Base-by-base conservation (phyloP, 1,140 invertebrate genomes). In the Drosophila serrata region DNA sequence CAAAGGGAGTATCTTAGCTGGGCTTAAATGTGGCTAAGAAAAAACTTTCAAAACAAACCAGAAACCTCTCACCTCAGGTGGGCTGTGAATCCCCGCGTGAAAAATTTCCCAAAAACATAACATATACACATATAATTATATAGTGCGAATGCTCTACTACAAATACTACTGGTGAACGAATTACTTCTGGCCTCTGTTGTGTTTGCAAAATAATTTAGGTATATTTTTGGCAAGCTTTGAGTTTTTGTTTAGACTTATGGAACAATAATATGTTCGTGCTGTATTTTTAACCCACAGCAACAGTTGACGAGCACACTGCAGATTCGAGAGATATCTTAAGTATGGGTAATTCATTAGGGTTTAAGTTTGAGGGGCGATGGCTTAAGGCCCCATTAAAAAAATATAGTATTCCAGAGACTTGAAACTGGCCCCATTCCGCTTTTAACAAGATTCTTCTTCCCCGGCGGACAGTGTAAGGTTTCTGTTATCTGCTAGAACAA, bases 221-320 rank as follows among this genome's bases (percentile, higher is more conserved):
- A 55, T 67, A 64, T 59, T 77, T 69, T 77, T 77, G 74, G 62
- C 74, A 77, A 76, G 29, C 73, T 65, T 58, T 76, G 59, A 15
- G 43, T 39, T 53, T 37, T 29, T 43, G 37, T 39, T 53, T 51
- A 17, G 33, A 45, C 33, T 63, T 60, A 24, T 24, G 68, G 35
- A 68, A 42, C 15, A 27, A 68, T 51, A 27, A 68, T 51, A 51
- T 51, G 48, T 65, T 67, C 31, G 22, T 68, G 33, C 4, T 48
- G 13, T 59, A 59, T 76, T 55, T 68, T 53, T 53, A 31, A 49
- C 12, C 31, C 37, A 60, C 37, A 46, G 33, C 33, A 39, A 62
- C 55, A 19, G 43, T 17, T 4, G 51, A 4, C 33, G 27, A 49
- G 55, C 43, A 43, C 35, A 29, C 51, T 74, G 43, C 55, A 33